Conservation (phyloP, 2,797 vertebrate species). For the Gallinago nigripennis region DNA sequence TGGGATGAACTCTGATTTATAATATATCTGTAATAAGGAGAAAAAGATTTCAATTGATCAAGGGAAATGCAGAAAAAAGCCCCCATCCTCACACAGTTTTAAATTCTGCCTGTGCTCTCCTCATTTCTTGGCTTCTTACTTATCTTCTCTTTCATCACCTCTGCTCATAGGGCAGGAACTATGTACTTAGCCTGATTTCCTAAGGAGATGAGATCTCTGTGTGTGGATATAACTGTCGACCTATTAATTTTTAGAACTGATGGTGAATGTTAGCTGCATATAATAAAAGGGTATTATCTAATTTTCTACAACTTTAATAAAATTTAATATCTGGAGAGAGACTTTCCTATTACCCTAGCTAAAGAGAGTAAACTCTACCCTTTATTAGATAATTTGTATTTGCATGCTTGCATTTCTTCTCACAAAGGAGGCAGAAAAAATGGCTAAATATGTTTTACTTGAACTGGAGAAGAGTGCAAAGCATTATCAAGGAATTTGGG, state of each 20-base stretch:
- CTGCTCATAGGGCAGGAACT: background rate
- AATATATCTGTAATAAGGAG: fast-evolving
- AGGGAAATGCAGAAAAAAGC: background rate
- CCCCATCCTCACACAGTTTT: background rate
- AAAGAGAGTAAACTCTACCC: background rate
- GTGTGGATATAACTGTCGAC: background rate
- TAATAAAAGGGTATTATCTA: background rate
- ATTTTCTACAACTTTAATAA: background rate
- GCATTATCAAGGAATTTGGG: background rate
- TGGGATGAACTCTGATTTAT: background rate
- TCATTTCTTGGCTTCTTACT: background rate
- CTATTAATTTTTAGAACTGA: background rate
- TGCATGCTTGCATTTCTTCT: background rate
- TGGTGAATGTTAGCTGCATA: background rate
- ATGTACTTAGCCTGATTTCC: background rate
- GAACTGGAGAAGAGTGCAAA: background rate
- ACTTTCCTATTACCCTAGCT: background rate
- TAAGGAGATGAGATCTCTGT: background rate
- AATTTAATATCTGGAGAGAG: background rate
- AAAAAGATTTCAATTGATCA: background rate
- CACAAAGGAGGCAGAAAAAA: background rate
- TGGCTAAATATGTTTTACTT: background rate
- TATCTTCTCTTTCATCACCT: background rate
- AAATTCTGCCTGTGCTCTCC: background rate
- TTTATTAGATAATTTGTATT: background rate